A percentile compares a stretch with the other conserved stretches of the same genome.
phyloP scores from a whole-genome alignment of 2,888 invertebrate species.

The Caenorhabditis doughertyi region DNA sequence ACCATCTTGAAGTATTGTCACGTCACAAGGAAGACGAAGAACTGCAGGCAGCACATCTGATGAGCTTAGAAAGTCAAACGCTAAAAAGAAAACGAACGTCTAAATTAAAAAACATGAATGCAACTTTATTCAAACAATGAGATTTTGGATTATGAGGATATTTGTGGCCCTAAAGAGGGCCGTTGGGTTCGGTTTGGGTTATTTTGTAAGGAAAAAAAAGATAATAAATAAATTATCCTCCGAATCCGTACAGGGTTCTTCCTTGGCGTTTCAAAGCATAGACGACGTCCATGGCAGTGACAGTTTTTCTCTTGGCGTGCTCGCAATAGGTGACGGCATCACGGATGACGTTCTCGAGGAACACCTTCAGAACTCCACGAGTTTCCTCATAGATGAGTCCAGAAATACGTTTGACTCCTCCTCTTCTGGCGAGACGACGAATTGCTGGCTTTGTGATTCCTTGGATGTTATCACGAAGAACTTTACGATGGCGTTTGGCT shows the following conservation, averaged over 20 bases:
- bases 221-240: conserved; percentile 67
- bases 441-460: conserved; percentile 85
- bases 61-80: no score
- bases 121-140: neutral
- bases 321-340: conserved; percentile 93
- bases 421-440: conserved; percentile 84
- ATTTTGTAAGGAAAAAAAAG: neutral
- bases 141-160: neutral
- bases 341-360: conserved; percentile 90
- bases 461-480: conserved; percentile 85
- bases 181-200: conserved; percentile 74
- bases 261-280: conserved; percentile 84
- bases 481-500: conserved; percentile 91
- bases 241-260: conserved; percentile 80
- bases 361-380: conserved; percentile 86
- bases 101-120: neutral
- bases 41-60: no score
- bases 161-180: conserved; percentile 79
- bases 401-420: conserved; percentile 83
- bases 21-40: no score
- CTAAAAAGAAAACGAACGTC: no score
- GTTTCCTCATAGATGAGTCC: conserved; percentile 82
- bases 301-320: conserved; percentile 92
- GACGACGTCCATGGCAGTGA: conserved; percentile 92
- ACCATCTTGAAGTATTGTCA: no score